phyloP scores from a whole-genome alignment of 2,888 invertebrate genomes.

The Cepaea hortensis region DNA sequence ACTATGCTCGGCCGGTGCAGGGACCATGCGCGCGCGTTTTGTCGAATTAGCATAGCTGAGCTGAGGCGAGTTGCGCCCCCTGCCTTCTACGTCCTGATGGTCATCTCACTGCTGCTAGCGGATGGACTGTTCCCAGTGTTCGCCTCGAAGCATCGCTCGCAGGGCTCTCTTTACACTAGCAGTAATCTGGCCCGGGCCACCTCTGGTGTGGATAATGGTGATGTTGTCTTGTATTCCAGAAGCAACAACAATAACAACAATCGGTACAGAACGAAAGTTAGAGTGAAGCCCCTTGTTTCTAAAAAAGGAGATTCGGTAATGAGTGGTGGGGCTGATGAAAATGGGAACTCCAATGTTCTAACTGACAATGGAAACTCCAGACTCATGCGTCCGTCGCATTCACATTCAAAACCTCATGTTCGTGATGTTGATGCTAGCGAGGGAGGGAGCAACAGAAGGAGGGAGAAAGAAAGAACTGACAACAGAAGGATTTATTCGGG shows the following conservation, averaged over 20 bases:
- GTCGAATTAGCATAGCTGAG: constrained; percentile 46
- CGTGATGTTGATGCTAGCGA: neutral
- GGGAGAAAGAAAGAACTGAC: constrained; percentile 6
- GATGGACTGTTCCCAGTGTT: constrained; percentile 41
- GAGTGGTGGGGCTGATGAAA: neutral
- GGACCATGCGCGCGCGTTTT: constrained; percentile 39
- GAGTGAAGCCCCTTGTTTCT: neutral
- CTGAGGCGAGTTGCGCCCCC: constrained; percentile 41
- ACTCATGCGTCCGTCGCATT: constrained; percentile 1
- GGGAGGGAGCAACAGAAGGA: constrained; percentile 4
- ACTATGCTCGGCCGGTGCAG: constrained; percentile 44
- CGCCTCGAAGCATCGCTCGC: constrained; percentile 35
- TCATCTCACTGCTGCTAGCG: constrained; percentile 39
- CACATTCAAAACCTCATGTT: neutral
- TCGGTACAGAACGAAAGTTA: constrained; percentile 12
- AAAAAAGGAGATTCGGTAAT: neutral
- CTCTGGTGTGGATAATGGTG: constrained; percentile 3
- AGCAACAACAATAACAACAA: constrained; percentile 17
- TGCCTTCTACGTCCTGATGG: constrained; percentile 46
- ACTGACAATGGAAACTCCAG: neutral
- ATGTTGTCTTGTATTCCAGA: constrained; percentile 9
- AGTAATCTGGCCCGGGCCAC: neutral
- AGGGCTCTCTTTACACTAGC: constrained; percentile 11
- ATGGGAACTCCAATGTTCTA: neutral
- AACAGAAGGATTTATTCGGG: neutral